Conservation (phyloP, 2,888 invertebrate genomes). For the Hirtodrosophila alboralis region DNA sequence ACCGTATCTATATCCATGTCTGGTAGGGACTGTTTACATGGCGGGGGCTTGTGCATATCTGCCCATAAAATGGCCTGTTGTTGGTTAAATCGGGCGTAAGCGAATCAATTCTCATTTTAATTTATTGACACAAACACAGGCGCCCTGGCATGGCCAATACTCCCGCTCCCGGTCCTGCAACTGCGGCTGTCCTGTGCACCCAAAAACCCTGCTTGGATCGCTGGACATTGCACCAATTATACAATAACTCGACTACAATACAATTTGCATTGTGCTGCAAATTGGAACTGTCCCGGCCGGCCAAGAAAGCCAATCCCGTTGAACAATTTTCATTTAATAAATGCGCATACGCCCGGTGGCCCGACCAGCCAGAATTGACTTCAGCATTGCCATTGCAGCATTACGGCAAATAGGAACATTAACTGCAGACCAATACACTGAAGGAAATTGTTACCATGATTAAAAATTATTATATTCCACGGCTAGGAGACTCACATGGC, state of each 20-base stretch:
- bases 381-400: constrained; percentile 23
- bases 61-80: constrained; percentile 72
- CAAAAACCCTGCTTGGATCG: neutral
- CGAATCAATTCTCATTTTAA: constrained; percentile 79
- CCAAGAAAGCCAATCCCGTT: constrained; percentile 48
- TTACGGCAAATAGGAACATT: constrained; percentile 59
- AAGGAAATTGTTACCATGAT: too few species aligned
- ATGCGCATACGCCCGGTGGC: constrained; percentile 69
- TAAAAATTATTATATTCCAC: too few species aligned
- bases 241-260: constrained; percentile 77
- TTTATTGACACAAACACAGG: constrained; percentile 74
- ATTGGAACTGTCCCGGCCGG: constrained; percentile 61
- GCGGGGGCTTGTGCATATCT: constrained; percentile 48
- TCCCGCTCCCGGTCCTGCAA: neutral
- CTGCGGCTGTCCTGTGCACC: neutral
- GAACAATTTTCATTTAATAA: constrained; percentile 70
- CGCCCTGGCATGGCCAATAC: constrained; percentile 35
- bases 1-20: constrained; percentile 39
- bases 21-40: constrained; percentile 56
- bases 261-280: constrained; percentile 77
- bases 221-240: constrained; percentile 73
- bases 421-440: constrained; percentile 70
- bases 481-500: too few species aligned
- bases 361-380: constrained; percentile 38
- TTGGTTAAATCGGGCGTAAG: constrained; percentile 79